Conservation (phyloP, 2,113 vertebrate genomes). For the Aleadryas rufinucha region DNA sequence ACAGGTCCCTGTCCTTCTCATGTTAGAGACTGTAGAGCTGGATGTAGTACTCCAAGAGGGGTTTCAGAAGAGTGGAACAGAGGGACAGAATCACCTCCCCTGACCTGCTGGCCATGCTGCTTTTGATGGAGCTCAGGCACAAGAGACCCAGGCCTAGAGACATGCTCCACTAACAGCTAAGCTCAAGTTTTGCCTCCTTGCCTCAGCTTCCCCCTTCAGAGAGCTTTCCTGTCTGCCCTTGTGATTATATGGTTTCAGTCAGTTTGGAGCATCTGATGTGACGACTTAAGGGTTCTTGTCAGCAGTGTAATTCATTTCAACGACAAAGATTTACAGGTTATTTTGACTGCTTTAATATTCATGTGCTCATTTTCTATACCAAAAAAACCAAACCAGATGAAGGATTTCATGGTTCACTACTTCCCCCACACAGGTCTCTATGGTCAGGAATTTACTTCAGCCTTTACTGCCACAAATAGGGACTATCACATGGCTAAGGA, state of each 20-base stretch:
- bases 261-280: background rate
- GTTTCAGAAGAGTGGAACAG: background rate
- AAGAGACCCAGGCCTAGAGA: background rate
- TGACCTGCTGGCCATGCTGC: background rate
- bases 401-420: background rate
- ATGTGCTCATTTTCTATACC: background rate
- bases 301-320: background rate
- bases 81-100: background rate
- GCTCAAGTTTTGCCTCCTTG: background rate
- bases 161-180: accelerated
- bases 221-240: background rate
- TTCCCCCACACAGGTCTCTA: background rate
- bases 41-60: background rate
- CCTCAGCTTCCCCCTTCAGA: background rate
- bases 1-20: background rate
- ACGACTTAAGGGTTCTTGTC: background rate
- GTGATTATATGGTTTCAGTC: background rate
- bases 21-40: background rate
- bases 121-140: background rate
- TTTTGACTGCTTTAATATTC: background rate
- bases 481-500: background rate
- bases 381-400: background rate
- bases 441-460: background rate
- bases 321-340: background rate
- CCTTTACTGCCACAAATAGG: background rate